These are phyloP conservation scores for Bradypodion ventrale DNA, from an alignment of 2,797 vertebrate species.

Conservation along the genomic window DNA sequence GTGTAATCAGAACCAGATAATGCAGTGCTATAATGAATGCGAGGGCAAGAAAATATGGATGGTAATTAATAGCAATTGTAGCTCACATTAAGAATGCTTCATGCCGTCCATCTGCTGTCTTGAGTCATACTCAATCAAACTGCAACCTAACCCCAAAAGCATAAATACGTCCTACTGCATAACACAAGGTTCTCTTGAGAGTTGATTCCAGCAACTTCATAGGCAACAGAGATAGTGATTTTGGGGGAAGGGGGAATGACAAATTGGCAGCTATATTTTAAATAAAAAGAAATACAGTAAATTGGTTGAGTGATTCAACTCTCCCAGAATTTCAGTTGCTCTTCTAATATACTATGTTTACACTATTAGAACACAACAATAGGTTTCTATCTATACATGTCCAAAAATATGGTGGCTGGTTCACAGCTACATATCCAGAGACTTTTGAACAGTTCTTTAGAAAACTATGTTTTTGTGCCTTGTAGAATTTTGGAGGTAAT, in stretches of 20 bases:
- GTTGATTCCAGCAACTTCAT: background rate
- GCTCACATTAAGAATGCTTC: conserved; percentile 15
- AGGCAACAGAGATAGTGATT: too few relatives aligned
- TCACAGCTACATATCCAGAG: conserved; percentile 8
- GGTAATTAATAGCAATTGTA: conserved; percentile 33
- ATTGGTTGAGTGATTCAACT: background rate
- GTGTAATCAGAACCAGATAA: conserved; percentile 22
- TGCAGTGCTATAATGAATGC: conserved; percentile 29
- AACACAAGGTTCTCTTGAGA: background rate
- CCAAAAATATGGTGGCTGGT: conserved; percentile 19
- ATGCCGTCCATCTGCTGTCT: background rate
- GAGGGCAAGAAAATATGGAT: conserved; percentile 28
- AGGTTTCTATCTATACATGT: conserved; percentile 25
- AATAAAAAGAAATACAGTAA: background rate
- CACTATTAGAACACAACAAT: too few relatives aligned
- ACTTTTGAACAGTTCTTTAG: background rate
- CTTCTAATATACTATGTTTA: background rate
- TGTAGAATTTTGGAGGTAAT: conserved; percentile 38
- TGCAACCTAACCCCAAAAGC: background rate
- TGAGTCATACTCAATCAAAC: conserved; percentile 7
- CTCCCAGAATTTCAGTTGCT: background rate
- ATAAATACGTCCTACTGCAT: background rate
- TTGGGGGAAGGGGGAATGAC: background rate
- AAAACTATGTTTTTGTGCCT: conserved; percentile 49
- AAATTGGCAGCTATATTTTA: background rate